Conservation (phyloP, 2,888 invertebrate genomes). For the Pegoplata infirma region DNA sequence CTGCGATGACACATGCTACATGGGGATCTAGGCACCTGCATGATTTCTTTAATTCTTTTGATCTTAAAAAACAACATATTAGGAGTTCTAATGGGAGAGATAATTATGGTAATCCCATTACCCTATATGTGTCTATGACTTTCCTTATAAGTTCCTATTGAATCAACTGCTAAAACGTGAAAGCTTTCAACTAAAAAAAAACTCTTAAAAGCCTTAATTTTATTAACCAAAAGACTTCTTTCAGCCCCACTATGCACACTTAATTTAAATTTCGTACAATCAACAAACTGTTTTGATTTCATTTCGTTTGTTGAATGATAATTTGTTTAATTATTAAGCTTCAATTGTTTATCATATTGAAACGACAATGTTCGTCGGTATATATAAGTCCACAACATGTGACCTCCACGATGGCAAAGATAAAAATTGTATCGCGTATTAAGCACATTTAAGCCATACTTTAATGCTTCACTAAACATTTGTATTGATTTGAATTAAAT, state of each 20-base stretch:
- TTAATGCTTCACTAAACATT: constrained; percentile 50
- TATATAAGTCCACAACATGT: constrained; percentile 45
- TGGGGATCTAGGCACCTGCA: too few relatives aligned
- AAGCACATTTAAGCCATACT: constrained; percentile 38
- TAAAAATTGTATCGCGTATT: constrained; percentile 40
- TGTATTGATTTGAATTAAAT: constrained; percentile 27
- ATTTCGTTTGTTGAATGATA: constrained; percentile 41
- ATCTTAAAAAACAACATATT: too few relatives aligned
- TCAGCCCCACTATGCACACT: background rate
- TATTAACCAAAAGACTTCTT: background rate
- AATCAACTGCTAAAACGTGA: too few relatives aligned
- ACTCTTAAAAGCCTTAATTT: too few relatives aligned
- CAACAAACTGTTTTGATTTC: background rate
- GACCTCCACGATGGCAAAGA: constrained; percentile 57
- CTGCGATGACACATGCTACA: too few relatives aligned
- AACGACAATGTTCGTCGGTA: constrained; percentile 49
- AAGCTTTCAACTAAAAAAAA: too few relatives aligned
- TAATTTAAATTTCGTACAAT: background rate
- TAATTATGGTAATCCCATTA: too few relatives aligned
- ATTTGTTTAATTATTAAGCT: constrained; percentile 50
- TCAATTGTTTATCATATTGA: constrained; percentile 46
- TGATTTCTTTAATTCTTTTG: too few relatives aligned
- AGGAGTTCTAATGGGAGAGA: too few relatives aligned
- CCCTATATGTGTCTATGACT: too few relatives aligned
- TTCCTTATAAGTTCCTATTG: too few relatives aligned